Conservation (phyloP, 2,797 vertebrate genomes). For the Crax fasciolata region DNA sequence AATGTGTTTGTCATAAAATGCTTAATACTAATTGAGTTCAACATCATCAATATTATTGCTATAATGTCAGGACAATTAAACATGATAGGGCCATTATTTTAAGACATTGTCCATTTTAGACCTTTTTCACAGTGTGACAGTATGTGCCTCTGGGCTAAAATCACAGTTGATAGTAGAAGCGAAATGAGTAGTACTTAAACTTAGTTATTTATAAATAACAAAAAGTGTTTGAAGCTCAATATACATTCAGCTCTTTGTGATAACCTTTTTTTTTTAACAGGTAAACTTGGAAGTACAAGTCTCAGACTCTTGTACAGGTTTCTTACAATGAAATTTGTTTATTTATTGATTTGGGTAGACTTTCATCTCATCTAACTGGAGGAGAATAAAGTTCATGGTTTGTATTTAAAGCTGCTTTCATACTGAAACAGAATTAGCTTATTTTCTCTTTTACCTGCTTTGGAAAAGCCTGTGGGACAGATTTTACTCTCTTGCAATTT, state of each 20-base stretch:
- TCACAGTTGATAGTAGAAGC: background rate
- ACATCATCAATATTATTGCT: background rate
- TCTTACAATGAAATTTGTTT: background rate
- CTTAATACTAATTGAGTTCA: background rate
- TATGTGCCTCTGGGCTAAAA: background rate
- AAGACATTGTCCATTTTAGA: background rate
- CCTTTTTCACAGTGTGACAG: background rate
- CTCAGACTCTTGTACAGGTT: background rate
- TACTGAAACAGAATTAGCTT: background rate
- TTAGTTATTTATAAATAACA: background rate
- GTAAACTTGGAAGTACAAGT: constrained; percentile 1
- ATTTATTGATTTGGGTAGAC: background rate
- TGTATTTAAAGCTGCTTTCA: constrained; percentile 2
- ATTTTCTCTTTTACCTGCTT: background rate
- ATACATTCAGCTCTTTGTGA: background rate
- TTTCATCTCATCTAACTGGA: background rate
- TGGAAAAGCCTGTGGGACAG: background rate
- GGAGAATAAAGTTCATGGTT: background rate
- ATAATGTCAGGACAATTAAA: background rate
- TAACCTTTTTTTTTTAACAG: background rate
- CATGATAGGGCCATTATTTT: background rate
- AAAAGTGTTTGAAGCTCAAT: background rate
- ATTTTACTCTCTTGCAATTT: background rate
- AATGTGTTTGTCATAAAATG: background rate
- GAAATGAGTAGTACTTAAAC: background rate